Base-by-base conservation (phyloP, 64 coral and sea anemone species). In the Porites australiensis region DNA sequence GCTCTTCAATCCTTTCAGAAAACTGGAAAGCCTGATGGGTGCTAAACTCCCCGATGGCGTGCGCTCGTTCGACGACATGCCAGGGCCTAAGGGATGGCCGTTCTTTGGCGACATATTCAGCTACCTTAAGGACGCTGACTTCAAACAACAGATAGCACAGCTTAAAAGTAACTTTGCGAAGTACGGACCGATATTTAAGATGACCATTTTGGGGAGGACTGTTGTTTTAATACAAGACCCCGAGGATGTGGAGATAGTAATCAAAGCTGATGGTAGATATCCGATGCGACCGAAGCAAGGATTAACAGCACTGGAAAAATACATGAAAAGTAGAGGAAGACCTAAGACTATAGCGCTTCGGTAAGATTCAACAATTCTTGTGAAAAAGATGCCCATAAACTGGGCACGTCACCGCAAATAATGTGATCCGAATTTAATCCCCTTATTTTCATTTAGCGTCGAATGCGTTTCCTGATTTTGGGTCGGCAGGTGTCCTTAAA, bases 201-300 rank as follows among this genome's bases (percentile, higher is more conserved):
- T 46, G 52, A 63, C 47, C 11, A 2, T 77, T 15, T 20, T 55
- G 57, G 75, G 75, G 55, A 77, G 6, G 16, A 48, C 20, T 48
- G 8, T 49, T 6, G 61, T 88, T 9, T 63, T 45, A 37, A 11
- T 88, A 0, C 14, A 46, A 20, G 51, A 88, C 54, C 53, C 19
- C 13, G 44, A 3, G 6, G 71, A 58, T 18, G 44, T 88, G 8
- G 75, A 75, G 48, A 70, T 45, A 5, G 75, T 88, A 3, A 61
- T 88, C 87, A 88, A 88, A 27, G 71, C 49, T 2, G 86, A 88
- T 49, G 86, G 86, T 7, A 88, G 62, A 77, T 47, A 48, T 60
- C 86, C 86, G 3, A 47, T 75, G 14, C 86, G 86, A 48, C 71
- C 86, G 19, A 12, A 12, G 54, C 54, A 57, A 57, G 12, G 1